Percentiles rank a stretch among this genome's conserved stretches.
Evolutionary conservation across 2,113 vertebrate species (phyloP).

Genomic region (Dicentrarchus labrax): DNA sequence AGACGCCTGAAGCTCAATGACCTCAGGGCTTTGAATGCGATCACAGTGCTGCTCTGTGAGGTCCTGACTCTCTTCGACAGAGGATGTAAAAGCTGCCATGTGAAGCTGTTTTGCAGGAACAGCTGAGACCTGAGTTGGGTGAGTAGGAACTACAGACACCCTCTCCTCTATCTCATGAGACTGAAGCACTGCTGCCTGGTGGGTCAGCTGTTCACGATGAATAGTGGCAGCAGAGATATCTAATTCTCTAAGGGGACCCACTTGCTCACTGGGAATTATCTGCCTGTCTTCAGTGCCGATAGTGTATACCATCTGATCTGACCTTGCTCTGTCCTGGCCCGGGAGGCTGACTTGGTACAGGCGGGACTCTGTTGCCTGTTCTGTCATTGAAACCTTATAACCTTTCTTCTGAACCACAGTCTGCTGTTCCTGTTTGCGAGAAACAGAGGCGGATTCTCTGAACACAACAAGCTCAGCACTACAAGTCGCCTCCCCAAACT

Average conservation of each 20-base stretch:
- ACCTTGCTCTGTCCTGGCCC: constrained; percentile 74
- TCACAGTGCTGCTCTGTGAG: constrained; percentile 86
- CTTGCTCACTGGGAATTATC: constrained; percentile 83
- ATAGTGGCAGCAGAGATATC: constrained; percentile 82
- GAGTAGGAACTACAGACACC: constrained; percentile 69
- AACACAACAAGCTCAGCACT: constrained; percentile 88
- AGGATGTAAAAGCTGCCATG: constrained; percentile 80
- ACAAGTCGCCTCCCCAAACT: constrained; percentile 85
- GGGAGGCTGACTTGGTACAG: constrained; percentile 85
- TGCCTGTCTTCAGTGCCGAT: constrained; percentile 85
- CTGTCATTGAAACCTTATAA: constrained; percentile 81
- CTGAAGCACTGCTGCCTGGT: constrained; percentile 84
- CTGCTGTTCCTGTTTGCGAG: constrained; percentile 68
- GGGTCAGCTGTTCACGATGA: constrained; percentile 82
- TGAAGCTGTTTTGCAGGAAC: constrained; percentile 80
- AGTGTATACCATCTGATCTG: constrained; percentile 86
- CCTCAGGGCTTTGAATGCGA: constrained; percentile 82
- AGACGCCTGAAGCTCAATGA: constrained; percentile 68
- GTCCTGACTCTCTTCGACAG: constrained; percentile 83
- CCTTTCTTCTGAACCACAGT: constrained; percentile 76
- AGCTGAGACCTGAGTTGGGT: constrained; percentile 68
- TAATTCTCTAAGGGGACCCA: constrained; percentile 76
- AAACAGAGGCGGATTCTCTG: constrained; percentile 69
- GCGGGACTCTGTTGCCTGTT: constrained; percentile 85
- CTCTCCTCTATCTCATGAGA: constrained; percentile 82